These are phyloP conservation scores for Chloropsis cyanopogon DNA, from an alignment of 2,113 vertebrate species.

Conservation along the genomic window DNA sequence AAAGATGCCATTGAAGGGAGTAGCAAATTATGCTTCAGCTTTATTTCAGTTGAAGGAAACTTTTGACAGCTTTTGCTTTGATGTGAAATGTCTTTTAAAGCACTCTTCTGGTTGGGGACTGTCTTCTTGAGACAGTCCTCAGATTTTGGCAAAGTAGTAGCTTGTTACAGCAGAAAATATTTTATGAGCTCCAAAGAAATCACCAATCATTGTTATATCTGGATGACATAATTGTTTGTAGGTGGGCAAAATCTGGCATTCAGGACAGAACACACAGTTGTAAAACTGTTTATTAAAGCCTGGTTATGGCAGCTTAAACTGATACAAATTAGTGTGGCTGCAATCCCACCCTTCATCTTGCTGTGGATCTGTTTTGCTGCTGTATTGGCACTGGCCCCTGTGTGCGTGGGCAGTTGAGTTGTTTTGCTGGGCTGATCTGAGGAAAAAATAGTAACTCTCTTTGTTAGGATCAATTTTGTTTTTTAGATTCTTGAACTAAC, in stretches of 20 bases:
- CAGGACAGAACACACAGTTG: not conserved
- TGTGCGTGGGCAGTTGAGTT: not conserved
- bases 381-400: not conserved
- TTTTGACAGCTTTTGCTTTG: not conserved
- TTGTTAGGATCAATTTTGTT: not conserved
- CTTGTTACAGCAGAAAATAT: not conserved
- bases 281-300: not conserved
- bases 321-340: not conserved
- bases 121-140: not conserved
- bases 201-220: not conserved
- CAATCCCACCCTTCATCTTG: conserved; percentile 2
- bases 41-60: not conserved
- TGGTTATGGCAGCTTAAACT: conserved; percentile 1
- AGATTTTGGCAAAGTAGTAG: not conserved
- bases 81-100: not conserved
- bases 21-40: not conserved
- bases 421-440: not conserved
- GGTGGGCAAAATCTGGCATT: not conserved
- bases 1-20: not conserved
- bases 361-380: not conserved
- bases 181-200: not conserved
- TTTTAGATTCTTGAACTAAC: not conserved
- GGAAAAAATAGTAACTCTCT: not conserved
- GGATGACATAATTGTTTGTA: not conserved
- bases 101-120: not conserved